phyloP scores from a whole-genome alignment of 92 coral and sea anemone species.

The Pocillopora grandis region DNA sequence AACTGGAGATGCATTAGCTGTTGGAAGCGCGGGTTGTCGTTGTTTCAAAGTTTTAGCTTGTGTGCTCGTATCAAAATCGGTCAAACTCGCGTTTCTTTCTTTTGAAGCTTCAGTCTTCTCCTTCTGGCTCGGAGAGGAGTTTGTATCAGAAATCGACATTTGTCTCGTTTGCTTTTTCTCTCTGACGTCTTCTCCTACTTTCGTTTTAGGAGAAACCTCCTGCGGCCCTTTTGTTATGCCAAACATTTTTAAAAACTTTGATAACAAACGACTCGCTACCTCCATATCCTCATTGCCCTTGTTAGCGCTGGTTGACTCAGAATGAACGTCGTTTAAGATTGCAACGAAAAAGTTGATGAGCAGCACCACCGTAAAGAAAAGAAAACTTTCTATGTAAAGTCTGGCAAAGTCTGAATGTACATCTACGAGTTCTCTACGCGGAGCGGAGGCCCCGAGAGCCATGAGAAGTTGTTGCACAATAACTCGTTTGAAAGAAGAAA shows the following conservation, averaged over 20 bases:
- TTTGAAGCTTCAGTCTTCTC: background rate
- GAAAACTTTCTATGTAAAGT: background rate
- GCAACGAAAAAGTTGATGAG: constrained; percentile 44
- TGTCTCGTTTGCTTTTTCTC: background rate
- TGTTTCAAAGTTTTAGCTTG: no score
- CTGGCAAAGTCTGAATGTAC: background rate
- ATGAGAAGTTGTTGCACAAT: constrained; percentile 19
- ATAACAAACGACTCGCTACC: constrained; percentile 12
- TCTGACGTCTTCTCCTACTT: background rate
- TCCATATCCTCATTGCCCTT: constrained; percentile 12
- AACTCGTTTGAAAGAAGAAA: constrained; percentile 16
- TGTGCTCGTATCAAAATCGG: background rate
- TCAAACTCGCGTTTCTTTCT: background rate
- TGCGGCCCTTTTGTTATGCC: background rate
- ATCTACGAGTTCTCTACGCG: background rate
- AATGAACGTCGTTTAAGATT: constrained; percentile 28
- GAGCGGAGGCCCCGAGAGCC: constrained; percentile 30
- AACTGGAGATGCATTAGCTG: background rate
- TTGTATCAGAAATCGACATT: background rate
- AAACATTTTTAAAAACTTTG: background rate
- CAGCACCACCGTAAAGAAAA: constrained; percentile 12
- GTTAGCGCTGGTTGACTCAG: background rate
- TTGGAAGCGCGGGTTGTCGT: background rate
- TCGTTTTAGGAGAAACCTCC: background rate
- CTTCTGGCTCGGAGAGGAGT: background rate